Evolutionary conservation across 1,140 invertebrate species (phyloP).

Genomic region (Ridgeia piscesae): DNA sequence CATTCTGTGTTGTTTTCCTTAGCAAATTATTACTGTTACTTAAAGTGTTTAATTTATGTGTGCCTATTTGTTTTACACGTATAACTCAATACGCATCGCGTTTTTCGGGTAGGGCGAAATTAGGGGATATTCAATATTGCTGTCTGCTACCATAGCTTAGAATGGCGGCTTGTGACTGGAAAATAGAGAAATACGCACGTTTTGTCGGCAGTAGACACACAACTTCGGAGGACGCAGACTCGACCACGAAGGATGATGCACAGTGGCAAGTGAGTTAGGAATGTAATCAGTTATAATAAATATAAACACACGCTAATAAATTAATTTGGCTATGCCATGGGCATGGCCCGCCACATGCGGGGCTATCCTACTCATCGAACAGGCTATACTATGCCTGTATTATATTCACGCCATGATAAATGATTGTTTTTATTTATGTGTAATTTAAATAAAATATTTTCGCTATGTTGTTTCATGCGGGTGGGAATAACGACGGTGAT

Average conservation of each 20-base stretch:
- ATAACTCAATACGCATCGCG: no score
- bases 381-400: no score
- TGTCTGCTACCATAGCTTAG: not conserved
- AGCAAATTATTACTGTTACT: not conserved
- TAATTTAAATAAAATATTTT: no score
- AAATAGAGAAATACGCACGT: not conserved
- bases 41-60: not conserved
- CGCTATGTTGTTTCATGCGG: no score
- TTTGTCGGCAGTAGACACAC: not conserved
- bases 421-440: no score
- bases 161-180: not conserved
- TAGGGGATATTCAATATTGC: not conserved
- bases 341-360: no score
- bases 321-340: no score
- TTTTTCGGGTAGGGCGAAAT: not conserved
- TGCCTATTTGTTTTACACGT: not conserved
- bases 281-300: no score
- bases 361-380: no score
- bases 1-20: not conserved
- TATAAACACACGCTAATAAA: no score
- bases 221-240: not conserved
- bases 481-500: no score
- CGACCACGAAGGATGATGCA: not conserved
- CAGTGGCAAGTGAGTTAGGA: not conserved
- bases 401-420: no score